Evolutionary conservation across 1,140 invertebrate genomes (phyloP), one percentile per base, ranked within the genome.

Genomic region (Temnothorax curvispinosus): DNA sequence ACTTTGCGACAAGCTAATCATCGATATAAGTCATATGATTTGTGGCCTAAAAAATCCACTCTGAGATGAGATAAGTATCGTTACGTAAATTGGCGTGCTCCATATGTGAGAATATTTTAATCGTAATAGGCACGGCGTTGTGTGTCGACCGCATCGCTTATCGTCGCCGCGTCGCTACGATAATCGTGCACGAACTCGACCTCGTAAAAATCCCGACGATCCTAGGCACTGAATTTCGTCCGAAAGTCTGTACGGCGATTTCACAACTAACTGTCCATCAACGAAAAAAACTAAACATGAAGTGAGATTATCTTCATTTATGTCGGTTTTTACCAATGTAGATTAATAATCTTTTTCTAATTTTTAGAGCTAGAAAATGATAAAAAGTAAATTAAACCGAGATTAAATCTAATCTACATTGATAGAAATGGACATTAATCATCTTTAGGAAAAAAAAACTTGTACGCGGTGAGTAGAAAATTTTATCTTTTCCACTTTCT

Each of bases 51-150:
- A 18, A 3, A 72, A 74, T 47, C 56, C 13, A 18, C 13, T 62
- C 47, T 60, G 18, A 84, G 27, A 69, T 9, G 41, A 56, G 80
- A 74, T 62, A 47, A 74, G n/a, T 71, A 3, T 21, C n/a, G 27
- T 74, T 82, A 74, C 47, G 35, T 67, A 80, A 80, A 80, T 44
- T 15, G 75, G 4, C n/a, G 32, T 5, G 13, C 69, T 81, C 5
- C 13, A 32, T n/a, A 18, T 27, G 13, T 11, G 13, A 7, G 8
- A 62, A 60, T 84, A 74, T 60, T 74, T 84, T 74, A 50, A 47
- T 67, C 65, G 21, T 44, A 69, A 69, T 47, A 69, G 52, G 8
- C 13, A 27, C 1, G 35, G 5, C 50, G 38, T 69, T 32, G n/a
- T 15, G 18, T 72, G 67, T 47, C 52, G 72, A 58, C 6, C 11